Conservation (phyloP, 2,113 vertebrate genomes). For the Paraplagusia blochii region DNA sequence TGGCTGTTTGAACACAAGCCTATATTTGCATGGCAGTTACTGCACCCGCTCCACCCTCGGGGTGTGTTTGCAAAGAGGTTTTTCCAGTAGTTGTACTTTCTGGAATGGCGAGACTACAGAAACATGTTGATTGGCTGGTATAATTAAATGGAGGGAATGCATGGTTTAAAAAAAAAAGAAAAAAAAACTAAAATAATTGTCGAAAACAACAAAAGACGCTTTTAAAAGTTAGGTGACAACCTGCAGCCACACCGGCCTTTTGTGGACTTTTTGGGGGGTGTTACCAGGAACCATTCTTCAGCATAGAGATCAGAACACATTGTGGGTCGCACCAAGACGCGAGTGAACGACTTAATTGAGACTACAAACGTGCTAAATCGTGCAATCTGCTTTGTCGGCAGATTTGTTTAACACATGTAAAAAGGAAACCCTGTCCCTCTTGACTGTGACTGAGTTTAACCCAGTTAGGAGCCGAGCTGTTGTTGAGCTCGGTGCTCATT, state of each 20-base stretch:
- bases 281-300: background rate
- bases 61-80: background rate
- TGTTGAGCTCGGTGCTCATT: constrained; percentile 5
- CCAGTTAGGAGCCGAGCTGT: constrained; percentile 14
- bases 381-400: constrained; percentile 12
- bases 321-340: background rate
- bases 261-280: background rate
- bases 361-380: constrained; percentile 8
- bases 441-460: constrained; percentile 14
- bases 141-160: background rate
- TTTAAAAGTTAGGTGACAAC: no score
- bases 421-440: constrained; percentile 2
- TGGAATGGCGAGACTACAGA: background rate
- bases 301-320: background rate
- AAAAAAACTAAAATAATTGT: no score
- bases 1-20: constrained; percentile 16
- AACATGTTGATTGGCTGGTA: constrained; percentile 2
- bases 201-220: no score
- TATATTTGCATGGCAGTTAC: constrained; percentile 57
- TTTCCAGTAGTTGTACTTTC: background rate
- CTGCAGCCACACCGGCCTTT: no score
- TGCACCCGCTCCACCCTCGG: constrained; percentile 25
- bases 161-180: no score
- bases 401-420: constrained; percentile 22
- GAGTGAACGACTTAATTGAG: constrained; percentile 23